Conservation (phyloP, 2,113 vertebrate species). For the western clawed frog (Xenopus tropicalis) region DNA sequence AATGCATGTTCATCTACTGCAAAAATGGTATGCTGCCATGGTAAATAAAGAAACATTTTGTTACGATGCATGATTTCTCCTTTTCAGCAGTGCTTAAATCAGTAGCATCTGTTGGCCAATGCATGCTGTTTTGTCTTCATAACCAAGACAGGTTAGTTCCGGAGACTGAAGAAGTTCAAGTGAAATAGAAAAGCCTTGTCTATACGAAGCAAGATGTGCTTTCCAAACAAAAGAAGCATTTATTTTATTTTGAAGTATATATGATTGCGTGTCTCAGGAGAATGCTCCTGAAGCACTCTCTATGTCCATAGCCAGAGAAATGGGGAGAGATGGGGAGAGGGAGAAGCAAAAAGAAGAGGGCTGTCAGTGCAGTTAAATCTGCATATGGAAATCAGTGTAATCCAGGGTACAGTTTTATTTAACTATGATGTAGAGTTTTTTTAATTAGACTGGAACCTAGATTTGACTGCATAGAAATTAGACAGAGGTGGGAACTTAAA, state of each 20-base stretch:
- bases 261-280: slow-evolving; percentile 66
- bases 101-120: slow-evolving; percentile 65
- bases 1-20: slow-evolving; percentile 59
- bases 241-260: slow-evolving; percentile 59
- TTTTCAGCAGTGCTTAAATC: slow-evolving; percentile 58
- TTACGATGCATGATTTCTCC: slow-evolving; percentile 63
- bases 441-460: slow-evolving; percentile 71
- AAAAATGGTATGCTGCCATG: slow-evolving; percentile 63
- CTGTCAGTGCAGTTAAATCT: slow-evolving; percentile 88
- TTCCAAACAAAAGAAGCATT: slow-evolving; percentile 58
- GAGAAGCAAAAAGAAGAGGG: slow-evolving; percentile 58
- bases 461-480: slow-evolving; percentile 50
- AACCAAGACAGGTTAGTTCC: slow-evolving; percentile 59
- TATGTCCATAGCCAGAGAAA: slow-evolving; percentile 75
- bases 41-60: slow-evolving; percentile 70
- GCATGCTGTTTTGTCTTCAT: slow-evolving; percentile 59
- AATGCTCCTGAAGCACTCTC: slow-evolving; percentile 80
- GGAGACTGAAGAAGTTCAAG: slow-evolving; percentile 64
- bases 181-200: background rate
- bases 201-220: slow-evolving; percentile 57
- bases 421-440: slow-evolving; percentile 74
- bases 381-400: slow-evolving; percentile 97
- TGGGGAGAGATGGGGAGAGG: slow-evolving; percentile 59
- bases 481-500: slow-evolving; percentile 45
- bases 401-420: slow-evolving; percentile 82